These are phyloP conservation scores for Ginglymostoma cirratum DNA, from an alignment of 2,113 vertebrate species.

Conservation along the genomic window DNA sequence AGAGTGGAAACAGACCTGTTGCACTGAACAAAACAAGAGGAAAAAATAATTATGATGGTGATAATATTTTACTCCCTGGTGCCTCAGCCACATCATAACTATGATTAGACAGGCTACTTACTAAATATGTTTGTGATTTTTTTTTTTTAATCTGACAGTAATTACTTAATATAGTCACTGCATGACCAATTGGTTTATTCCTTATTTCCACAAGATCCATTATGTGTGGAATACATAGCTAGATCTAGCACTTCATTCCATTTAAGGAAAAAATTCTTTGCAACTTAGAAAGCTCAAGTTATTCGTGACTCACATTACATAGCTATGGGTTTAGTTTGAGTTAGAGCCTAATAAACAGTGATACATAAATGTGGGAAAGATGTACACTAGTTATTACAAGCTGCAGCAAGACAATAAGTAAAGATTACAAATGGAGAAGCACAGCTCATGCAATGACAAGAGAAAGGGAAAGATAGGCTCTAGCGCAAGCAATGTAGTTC, in stretches of 20 bases:
- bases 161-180: background rate
- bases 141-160: background rate
- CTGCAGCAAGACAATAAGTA: background rate
- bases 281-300: background rate
- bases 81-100: background rate
- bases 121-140: background rate
- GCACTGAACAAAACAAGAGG: background rate
- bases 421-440: background rate
- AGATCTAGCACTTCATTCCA: background rate
- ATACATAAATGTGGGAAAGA: background rate
- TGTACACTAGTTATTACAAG: background rate
- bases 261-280: background rate
- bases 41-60: background rate
- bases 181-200: background rate
- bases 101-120: background rate
- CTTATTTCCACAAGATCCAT: background rate
- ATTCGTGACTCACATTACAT: background rate
- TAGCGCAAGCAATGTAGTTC: conserved; percentile 45
- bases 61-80: background rate
- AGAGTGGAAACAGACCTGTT: background rate
- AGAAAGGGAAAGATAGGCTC: conserved; percentile 38
- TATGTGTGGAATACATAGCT: background rate
- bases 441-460: conserved; percentile 12
- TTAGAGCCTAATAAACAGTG: background rate
- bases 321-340: background rate